Evolutionary conservation across 1,140 invertebrate genomes (phyloP).

Genomic region (Amphibalanus amphitrite): DNA sequence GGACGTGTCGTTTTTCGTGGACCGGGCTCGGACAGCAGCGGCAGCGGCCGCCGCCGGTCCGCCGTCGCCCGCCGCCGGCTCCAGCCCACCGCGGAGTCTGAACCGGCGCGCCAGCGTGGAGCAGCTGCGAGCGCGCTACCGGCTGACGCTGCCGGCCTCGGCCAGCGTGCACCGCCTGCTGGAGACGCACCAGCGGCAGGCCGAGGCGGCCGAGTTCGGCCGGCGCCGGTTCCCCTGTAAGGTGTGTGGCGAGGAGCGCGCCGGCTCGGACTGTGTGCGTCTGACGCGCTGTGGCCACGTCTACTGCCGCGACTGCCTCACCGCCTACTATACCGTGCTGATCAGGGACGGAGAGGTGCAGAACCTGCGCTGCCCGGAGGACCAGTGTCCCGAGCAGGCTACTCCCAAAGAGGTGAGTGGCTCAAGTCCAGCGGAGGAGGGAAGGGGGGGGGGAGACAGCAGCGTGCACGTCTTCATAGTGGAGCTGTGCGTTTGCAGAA

Average conservation of each 20-base stretch:
- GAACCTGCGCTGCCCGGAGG: neutral
- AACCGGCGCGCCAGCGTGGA: no score
- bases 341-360: neutral
- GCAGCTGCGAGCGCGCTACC: neutral
- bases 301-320: neutral
- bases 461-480: no score
- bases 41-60: no score
- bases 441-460: no score
- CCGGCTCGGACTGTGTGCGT: neutral
- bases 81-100: neutral
- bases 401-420: neutral
- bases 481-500: no score
- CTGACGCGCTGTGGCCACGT: neutral
- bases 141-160: neutral
- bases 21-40: neutral
- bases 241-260: neutral
- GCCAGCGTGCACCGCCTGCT: neutral
- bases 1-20: neutral
- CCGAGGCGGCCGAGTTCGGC: neutral
- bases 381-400: neutral
- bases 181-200: neutral
- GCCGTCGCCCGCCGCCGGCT: no score
- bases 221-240: neutral
- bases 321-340: neutral
- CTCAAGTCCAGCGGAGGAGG: no score